Base-by-base conservation (phyloP, 2,113 vertebrate genomes). In the Gila orcuttii region DNA sequence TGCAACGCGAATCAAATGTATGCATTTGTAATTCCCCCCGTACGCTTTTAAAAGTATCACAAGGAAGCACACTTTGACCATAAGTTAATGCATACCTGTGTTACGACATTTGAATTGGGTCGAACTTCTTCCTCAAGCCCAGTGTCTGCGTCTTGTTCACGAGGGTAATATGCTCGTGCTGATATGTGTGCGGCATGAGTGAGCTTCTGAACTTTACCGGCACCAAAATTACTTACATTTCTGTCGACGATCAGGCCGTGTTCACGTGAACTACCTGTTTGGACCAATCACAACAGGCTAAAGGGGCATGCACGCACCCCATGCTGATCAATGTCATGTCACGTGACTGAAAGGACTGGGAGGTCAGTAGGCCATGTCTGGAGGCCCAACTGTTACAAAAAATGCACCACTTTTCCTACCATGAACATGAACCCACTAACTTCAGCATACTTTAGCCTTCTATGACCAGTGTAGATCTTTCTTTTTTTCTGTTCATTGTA, bases 181-280 rank as follows among this genome's bases (percentile, higher is more conserved):
- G 5, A 50, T 17, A 1, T 52, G 73, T n/a, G 39, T n/a, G 28
- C 13, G 25, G 76, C 45, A 83, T 57, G 28, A 55, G 6, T n/a
- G 21, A 73, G 13, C 6, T 0, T 8, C 21, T 25, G 25, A 6
- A 25, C 13, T 60, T 3, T 3, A 21, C 68, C 62, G 45, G n/a
- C 31, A 42, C 74, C 75, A 42, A 60, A 80, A 78, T 42, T 87
- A 62, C 47, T 17, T 52, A 42, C 42, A 64, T 82, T 10, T 19
- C 0, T 2, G 64, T 62, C 74, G 83, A 62, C 45, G 31, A 73
- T 64, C 93, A 94, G 74, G 12, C 85, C 0, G 0, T 25, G 36
- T 90, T 86, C 94, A 92, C 92, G 91, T 94, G 93, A 79, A 93
- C 91, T 86, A 39, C 21, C n/a, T 15, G n/a, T 69, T 2, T 28